Conservation (phyloP, 2,113 vertebrate species). For the Halcyon senegalensis region DNA sequence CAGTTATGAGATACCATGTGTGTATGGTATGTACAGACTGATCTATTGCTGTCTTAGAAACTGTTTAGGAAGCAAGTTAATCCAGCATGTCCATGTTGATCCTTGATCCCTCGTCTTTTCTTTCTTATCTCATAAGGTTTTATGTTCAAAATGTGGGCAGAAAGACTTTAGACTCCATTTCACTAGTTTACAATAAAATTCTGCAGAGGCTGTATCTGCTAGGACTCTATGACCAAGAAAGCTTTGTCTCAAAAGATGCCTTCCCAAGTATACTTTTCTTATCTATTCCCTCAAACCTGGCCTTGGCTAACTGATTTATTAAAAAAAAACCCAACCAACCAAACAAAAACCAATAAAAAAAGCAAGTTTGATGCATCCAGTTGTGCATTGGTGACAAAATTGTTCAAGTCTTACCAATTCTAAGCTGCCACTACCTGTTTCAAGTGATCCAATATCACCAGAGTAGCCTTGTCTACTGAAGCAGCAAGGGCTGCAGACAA, state of each 20-base stretch:
- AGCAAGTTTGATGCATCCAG: not conserved
- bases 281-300: not conserved
- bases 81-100: not conserved
- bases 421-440: not conserved
- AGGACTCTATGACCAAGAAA: not conserved
- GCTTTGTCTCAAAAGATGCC: not conserved
- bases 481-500: slow-evolving; percentile 17
- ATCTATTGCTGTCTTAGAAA: not conserved
- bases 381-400: not conserved
- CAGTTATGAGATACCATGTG: fast-evolving
- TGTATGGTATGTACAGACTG: not conserved
- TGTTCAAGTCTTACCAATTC: not conserved
- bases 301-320: not conserved
- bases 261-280: not conserved
- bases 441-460: slow-evolving; percentile 27
- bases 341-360: too few relatives aligned
- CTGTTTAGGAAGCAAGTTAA: not conserved
- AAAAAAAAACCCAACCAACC: not conserved
- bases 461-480: not conserved
- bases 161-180: not conserved
- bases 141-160: not conserved
- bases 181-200: not conserved
- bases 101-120: not conserved
- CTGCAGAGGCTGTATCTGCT: not conserved
- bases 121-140: not conserved